These are phyloP conservation scores for Hemiprocne comata DNA, from an alignment of 2,113 vertebrate species.

Conservation along the genomic window DNA sequence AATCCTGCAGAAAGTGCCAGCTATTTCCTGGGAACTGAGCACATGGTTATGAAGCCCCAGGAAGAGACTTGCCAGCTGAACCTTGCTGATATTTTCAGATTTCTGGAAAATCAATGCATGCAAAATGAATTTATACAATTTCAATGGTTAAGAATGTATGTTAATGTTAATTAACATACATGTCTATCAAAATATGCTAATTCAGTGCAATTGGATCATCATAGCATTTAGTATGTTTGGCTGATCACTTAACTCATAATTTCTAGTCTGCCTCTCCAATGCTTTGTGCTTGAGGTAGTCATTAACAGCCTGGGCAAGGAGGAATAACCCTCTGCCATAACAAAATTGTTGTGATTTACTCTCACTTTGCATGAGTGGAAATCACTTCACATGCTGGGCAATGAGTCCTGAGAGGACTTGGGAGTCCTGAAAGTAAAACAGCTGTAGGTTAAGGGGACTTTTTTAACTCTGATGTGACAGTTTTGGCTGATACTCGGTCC, in stretches of 20 bases:
- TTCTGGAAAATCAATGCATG: background rate
- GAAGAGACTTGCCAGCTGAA: background rate
- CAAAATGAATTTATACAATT: background rate
- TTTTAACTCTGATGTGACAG: background rate
- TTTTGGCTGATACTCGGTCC: background rate
- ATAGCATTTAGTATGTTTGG: background rate
- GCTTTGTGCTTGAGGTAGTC: constrained; percentile 24
- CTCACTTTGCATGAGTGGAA: background rate
- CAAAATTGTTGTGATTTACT: constrained; percentile 4
- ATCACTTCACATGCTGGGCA: background rate
- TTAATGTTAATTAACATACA: constrained; percentile 12
- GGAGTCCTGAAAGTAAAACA: background rate
- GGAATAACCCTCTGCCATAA: background rate
- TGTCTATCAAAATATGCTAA: constrained; percentile 5
- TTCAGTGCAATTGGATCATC: background rate
- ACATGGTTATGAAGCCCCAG: fast-evolving
- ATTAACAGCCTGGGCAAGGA: constrained; percentile 16
- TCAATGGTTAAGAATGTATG: background rate
- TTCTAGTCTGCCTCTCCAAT: constrained; percentile 5
- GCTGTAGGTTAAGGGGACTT: background rate
- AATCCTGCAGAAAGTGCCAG: background rate
- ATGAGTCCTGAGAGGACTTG: background rate
- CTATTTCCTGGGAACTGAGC: background rate
- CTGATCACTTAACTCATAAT: background rate
- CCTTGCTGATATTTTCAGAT: background rate